Evolutionary conservation across 2,797 vertebrate species (phyloP), one percentile per base, ranked within the genome.

Genomic region (Ispidina picta): DNA sequence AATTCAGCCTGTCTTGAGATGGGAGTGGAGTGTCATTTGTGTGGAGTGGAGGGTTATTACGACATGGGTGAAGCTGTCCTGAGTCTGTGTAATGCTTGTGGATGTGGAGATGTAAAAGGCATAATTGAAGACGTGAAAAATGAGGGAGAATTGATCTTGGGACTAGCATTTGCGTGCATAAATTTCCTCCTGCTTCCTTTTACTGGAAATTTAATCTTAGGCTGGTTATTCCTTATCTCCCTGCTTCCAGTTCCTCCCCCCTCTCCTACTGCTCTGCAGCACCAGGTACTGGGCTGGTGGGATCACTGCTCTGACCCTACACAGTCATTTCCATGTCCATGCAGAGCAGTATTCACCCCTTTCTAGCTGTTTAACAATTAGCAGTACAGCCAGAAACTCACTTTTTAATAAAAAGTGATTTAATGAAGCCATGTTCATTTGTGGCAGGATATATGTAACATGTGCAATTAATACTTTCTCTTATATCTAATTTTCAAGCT

Each of bases 291-390:
- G 78, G 37, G 26, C 56, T 77, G 68, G 15, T 51, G 33, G 60
- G 39, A n/a, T 58, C 29, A 6, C 31, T 12, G 46, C 55, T 77
- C 51, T 59, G 54, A 44, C 31, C 23, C 69, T 62, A 10, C 16
- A 3, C 16, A 18, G 37, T 2, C 5, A 64, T 39, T 33, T 12
- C 28, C 16, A 2, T 19, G 6, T 60, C 51, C 1, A 0, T 17
- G 14, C 49, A 35, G 60, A 16, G 5, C 72, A 87, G 28, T 23
- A 17, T 19, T 43, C 76, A 8, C 28, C 8, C 15, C 55, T 9
- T 60, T 73, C 13, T 23, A 18, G 66, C 54, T 39, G 9, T 18
- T 70, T 55, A 31, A 21, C 41, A 29, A 19, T 39, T 31, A 31
- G 18, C 15, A 22, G 16, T 21, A 28, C 31, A 69, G 26, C 31